phyloP scores from a whole-genome alignment of 2,797 vertebrate genomes.

The Catamblyrhynchus diadema region DNA sequence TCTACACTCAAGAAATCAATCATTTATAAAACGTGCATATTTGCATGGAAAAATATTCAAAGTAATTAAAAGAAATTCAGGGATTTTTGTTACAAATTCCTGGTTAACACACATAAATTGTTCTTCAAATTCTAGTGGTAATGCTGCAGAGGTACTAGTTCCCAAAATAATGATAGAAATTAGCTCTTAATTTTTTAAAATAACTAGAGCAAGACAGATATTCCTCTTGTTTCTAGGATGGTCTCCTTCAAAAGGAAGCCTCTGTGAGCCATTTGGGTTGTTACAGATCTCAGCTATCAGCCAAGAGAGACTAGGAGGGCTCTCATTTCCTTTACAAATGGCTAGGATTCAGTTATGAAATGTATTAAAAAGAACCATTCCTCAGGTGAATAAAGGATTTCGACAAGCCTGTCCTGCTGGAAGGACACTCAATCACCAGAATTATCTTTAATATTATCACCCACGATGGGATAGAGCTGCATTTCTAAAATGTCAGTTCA shows the following conservation, averaged over 20 bases:
- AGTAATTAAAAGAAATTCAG: neutral
- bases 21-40: neutral
- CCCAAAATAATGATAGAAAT: neutral
- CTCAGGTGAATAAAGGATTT: conserved; percentile 55
- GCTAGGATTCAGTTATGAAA: conserved; percentile 25
- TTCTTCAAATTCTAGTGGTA: neutral
- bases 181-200: neutral
- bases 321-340: conserved; percentile 54
- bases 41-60: neutral
- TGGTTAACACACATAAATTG: neutral
- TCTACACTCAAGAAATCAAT: neutral
- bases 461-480: conserved; percentile 27
- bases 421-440: conserved; percentile 50
- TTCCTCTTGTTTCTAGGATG: neutral
- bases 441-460: conserved; percentile 58
- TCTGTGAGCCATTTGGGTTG: conserved; percentile 21
- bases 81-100: neutral
- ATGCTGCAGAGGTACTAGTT: neutral
- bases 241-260: neutral
- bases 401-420: conserved; percentile 46
- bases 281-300: conserved; percentile 17
- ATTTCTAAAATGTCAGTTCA: conserved; percentile 59
- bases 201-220: neutral
- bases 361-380: conserved; percentile 40
- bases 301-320: conserved; percentile 10